Conservation (phyloP, 2,113 vertebrate genomes). For the Carassius gibelio region DNA sequence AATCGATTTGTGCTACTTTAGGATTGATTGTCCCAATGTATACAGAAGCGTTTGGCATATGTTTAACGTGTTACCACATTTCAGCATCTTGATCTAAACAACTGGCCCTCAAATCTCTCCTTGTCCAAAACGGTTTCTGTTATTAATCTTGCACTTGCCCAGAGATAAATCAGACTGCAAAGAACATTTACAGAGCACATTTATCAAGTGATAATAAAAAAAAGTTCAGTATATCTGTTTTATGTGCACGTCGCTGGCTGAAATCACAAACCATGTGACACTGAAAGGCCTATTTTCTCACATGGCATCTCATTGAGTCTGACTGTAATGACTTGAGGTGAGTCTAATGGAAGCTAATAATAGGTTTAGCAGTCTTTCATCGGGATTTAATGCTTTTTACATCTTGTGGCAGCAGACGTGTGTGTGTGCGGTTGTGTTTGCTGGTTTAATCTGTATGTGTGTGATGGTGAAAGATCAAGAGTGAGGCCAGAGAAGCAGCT, state of each 20-base stretch:
- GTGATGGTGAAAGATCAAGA: slow-evolving; percentile 56
- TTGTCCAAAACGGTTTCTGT: not conserved
- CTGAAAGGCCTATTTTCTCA: slow-evolving; percentile 4
- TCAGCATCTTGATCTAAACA: not conserved
- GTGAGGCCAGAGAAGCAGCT: slow-evolving; percentile 69
- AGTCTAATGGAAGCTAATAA: slow-evolving; percentile 43
- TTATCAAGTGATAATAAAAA: slow-evolving; percentile 16
- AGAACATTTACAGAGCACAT: slow-evolving; percentile 24
- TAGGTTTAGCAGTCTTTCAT: slow-evolving; percentile 26
- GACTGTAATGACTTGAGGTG: slow-evolving; percentile 35
- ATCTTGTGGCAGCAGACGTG: slow-evolving; percentile 48
- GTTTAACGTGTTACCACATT: not conserved
- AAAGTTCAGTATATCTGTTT: slow-evolving; percentile 9
- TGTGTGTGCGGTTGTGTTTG: slow-evolving; percentile 71
- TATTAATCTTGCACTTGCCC: not conserved
- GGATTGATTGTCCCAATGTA: not conserved
- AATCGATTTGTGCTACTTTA: not conserved
- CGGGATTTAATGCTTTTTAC: slow-evolving; percentile 38
- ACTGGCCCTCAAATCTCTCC: not conserved
- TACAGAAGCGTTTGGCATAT: not conserved
- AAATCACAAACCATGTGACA: slow-evolving; percentile 18
- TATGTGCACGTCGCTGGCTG: not conserved
- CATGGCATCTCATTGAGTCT: slow-evolving; percentile 6
- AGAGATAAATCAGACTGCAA: not conserved
- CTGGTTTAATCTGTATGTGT: slow-evolving; percentile 56